phyloP scores from a whole-genome alignment of 2,888 invertebrate species.

The Slavum lentiscoides region DNA sequence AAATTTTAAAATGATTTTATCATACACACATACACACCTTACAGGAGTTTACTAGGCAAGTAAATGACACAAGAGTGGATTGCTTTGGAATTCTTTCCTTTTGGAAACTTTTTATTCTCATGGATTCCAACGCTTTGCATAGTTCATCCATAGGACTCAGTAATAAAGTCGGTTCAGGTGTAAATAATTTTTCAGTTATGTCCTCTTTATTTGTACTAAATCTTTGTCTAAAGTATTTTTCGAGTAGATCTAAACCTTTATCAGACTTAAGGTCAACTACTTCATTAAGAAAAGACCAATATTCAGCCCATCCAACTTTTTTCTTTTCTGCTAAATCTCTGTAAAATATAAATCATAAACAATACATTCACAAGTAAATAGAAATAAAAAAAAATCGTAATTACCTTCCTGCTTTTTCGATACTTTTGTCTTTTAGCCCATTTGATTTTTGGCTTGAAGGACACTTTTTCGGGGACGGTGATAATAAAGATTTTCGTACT shows the following conservation, averaged over 20 bases:
- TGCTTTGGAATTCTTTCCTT: conserved; percentile 6
- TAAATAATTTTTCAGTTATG: conserved; percentile 55
- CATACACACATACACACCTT: conserved; percentile 12
- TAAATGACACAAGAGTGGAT: conserved; percentile 40
- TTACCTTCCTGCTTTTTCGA: conserved; percentile 80
- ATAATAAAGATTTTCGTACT: conserved; percentile 36
- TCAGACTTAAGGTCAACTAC: conserved; percentile 76
- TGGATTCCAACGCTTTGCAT: conserved; percentile 66
- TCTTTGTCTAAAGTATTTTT: conserved; percentile 70
- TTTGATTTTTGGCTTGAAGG: conserved; percentile 11
- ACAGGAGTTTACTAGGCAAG: conserved; percentile 43
- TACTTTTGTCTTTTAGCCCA: conserved; percentile 70
- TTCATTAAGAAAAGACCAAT: conserved; percentile 86
- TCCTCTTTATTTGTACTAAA: conserved; percentile 62
- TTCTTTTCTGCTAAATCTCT: conserved; percentile 73
- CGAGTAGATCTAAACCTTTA: conserved; percentile 75
- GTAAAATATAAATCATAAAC: conserved; percentile 56
- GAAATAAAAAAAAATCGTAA: conserved; percentile 25
- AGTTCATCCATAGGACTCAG: conserved; percentile 67
- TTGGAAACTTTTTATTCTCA: conserved; percentile 27
- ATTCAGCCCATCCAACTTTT: conserved; percentile 83
- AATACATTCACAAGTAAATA: conserved; percentile 28
- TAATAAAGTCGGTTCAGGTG: conserved; percentile 14
- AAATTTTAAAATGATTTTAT: not conserved
- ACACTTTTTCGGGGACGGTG: conserved; percentile 43